phyloP scores from a whole-genome alignment of 2,797 vertebrate genomes.

The Xenopus petersii region DNA sequence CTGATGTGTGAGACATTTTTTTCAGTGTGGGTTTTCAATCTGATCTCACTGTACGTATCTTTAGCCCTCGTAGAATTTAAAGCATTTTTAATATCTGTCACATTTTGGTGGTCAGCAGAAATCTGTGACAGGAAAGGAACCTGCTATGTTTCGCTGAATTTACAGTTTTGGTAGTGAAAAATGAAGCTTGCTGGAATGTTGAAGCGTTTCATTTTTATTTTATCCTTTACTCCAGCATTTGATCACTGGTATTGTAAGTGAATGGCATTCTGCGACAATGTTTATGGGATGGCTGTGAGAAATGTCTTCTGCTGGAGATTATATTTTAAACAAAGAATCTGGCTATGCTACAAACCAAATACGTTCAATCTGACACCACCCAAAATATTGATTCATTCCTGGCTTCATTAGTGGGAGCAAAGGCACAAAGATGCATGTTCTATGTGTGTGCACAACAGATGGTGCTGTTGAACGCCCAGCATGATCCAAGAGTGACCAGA shows the following conservation, averaged over 20 bases:
- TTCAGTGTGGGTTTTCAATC: not conserved
- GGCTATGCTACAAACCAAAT: too few relatives aligned
- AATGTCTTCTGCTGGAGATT: not conserved
- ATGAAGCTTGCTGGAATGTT: conserved; percentile 18
- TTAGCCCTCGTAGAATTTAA: conserved; percentile 1
- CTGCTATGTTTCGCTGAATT: conserved; percentile 25
- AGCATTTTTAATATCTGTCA: conserved; percentile 26
- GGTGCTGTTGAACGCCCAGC: conserved; percentile 4
- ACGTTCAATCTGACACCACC: not conserved
- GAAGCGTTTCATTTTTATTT: conserved; percentile 12
- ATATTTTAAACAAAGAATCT: too few relatives aligned
- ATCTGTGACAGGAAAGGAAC: conserved; percentile 23
- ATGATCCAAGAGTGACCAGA: not conserved
- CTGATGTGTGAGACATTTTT: conserved; percentile 8
- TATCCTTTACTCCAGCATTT: conserved; percentile 2
- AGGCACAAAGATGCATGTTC: not conserved
- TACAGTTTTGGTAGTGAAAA: conserved; percentile 31
- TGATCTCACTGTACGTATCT: conserved; percentile 8
- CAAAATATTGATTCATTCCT: conserved; percentile 5
- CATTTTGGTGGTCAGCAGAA: conserved; percentile 35
- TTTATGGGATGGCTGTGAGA: conserved; percentile 9
- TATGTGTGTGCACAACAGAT: conserved; percentile 11
- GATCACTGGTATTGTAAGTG: conserved; percentile 8
- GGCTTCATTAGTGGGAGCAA: not conserved
- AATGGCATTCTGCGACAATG: conserved; percentile 15